phyloP scores from a whole-genome alignment of 1,140 invertebrate genomes.

The Eriocheir sinensis region DNA sequence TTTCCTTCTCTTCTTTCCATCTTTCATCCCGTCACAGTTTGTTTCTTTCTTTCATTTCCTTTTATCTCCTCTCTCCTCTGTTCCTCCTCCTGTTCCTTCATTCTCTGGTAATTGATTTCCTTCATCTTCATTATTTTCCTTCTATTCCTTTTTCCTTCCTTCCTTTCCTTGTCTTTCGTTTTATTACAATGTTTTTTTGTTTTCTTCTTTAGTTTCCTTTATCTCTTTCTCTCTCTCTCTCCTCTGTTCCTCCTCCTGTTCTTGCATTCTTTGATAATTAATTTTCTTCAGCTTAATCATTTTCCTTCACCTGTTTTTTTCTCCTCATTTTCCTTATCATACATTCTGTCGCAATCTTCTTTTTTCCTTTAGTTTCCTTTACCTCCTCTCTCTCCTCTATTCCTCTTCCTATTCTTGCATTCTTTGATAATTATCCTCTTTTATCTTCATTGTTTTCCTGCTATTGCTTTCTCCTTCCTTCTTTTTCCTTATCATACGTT shows the following conservation, averaged over 20 bases:
- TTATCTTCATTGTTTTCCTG: background rate
- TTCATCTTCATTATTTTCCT: background rate
- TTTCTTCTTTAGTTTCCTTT: background rate
- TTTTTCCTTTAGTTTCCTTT: background rate
- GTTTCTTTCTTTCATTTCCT: background rate
- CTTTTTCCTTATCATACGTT: background rate
- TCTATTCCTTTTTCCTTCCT: no score
- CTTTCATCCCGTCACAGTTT: background rate
- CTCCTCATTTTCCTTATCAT: no score
- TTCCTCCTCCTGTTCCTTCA: background rate
- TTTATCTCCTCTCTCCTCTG: background rate
- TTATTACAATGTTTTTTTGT: background rate
- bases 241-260: background rate
- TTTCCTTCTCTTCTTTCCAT: background rate
- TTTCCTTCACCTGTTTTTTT: no score
- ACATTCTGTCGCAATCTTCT: no score
- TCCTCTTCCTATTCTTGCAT: background rate
- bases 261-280: background rate
- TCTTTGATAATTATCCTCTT: background rate
- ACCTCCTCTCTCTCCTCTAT: background rate
- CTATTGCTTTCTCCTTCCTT: background rate
- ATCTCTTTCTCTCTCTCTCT: background rate
- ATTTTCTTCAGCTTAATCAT: no score
- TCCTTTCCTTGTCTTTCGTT: background rate
- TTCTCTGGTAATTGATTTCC: background rate